phyloP scores from a whole-genome alignment of 1,140 invertebrate species.

The Neomicropteryx cornuta region DNA sequence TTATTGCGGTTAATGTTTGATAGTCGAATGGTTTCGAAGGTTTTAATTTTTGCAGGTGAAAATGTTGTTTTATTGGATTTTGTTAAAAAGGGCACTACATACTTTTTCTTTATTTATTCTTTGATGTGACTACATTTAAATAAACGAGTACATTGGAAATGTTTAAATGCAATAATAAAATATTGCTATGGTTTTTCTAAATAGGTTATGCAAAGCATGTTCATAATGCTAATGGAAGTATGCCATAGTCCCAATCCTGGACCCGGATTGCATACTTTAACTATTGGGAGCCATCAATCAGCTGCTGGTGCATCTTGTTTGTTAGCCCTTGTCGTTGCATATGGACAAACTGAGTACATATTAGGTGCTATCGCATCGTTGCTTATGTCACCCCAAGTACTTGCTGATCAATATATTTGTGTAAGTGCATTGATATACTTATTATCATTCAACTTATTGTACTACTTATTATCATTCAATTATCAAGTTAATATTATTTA shows the following conservation, averaged over 20 bases:
- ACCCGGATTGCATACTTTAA: constrained; percentile 56
- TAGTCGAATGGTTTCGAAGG: too few relatives aligned
- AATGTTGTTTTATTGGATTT: too few relatives aligned
- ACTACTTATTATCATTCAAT: too few relatives aligned
- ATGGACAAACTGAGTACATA: constrained; percentile 87
- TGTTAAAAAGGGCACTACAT: too few relatives aligned
- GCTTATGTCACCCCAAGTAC: constrained; percentile 70
- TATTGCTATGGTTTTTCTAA: constrained; percentile 2
- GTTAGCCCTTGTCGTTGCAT: constrained; percentile 80
- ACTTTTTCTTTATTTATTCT: too few relatives aligned
- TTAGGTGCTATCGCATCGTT: constrained; percentile 76
- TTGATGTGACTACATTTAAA: too few relatives aligned
- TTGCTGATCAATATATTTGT: constrained; percentile 70
- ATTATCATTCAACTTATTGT: constrained; percentile 4
- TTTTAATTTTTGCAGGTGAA: too few relatives aligned
- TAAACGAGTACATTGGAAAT: neutral
- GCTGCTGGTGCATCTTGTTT: constrained; percentile 84
- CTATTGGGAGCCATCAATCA: constrained; percentile 64
- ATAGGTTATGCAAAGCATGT: constrained; percentile 29
- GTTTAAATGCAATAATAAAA: neutral
- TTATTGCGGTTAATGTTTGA: too few relatives aligned
- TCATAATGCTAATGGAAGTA: constrained; percentile 28
- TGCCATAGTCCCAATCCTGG: constrained; percentile 36
- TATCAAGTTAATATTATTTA: too few relatives aligned
- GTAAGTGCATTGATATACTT: constrained; percentile 32